Evolutionary conservation across 2,797 vertebrate genomes (phyloP).

Genomic region (Tolypeutes matacus): DNA sequence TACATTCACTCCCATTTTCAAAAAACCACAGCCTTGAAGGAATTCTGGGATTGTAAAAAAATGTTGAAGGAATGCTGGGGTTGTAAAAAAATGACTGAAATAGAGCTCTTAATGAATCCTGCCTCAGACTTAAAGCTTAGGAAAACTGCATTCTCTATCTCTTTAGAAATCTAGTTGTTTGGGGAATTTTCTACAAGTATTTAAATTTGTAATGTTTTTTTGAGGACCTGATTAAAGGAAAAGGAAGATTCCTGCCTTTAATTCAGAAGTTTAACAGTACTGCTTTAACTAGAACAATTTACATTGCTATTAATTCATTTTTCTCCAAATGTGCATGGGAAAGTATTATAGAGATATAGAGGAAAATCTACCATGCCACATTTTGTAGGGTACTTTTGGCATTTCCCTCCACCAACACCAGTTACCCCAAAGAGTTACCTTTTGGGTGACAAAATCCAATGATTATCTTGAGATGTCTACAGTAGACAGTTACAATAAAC

Average conservation of each 20-base stretch:
- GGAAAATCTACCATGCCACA: neutral
- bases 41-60: neutral
- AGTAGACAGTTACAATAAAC: neutral
- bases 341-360: neutral
- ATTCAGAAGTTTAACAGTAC: neutral
- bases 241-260: neutral
- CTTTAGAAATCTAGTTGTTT: constrained; percentile 16
- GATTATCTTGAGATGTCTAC: neutral
- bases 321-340: neutral
- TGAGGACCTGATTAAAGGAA: neutral
- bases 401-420: neutral
- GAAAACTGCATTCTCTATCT: constrained; percentile 6
- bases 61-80: neutral
- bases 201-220: constrained; percentile 8
- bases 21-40: constrained; percentile 3
- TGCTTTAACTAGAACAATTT: neutral
- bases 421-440: neutral
- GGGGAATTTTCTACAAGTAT: neutral
- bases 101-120: neutral
- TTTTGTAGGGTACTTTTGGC: neutral
- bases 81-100: neutral
- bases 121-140: neutral
- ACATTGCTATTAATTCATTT: neutral
- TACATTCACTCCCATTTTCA: constrained; percentile 42
- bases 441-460: neutral